Evolutionary conservation across 2,888 invertebrate genomes (phyloP), one percentile per base, ranked within the genome.

Genomic region (Cacoxenus indagator): DNA sequence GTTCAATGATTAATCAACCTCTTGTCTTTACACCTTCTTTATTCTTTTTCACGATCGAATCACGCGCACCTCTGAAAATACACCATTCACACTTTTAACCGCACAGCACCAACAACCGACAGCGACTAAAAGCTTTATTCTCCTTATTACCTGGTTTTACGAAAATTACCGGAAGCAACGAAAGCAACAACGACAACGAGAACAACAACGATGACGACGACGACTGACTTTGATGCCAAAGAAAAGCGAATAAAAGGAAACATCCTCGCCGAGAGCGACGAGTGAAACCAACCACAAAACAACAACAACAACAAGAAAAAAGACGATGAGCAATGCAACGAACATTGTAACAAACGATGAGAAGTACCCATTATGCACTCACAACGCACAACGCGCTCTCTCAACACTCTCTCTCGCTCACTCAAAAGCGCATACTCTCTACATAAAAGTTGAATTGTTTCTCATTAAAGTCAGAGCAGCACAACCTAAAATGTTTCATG

Each of bases 41-140:
- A 26, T 55, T 24, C 26, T 24, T 55, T 27, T 14, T 26, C n/a
- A 11, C 27, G 48, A n/a, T 22, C 17, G 46, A 67, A 24, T 59
- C 26, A 46, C 67, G 43, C 19, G 29, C 31, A n/a, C n/a, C n/a
- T 31, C 31, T 31, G 19, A 31, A 9, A n/a, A 31, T 22, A n/a
- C 6, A 59, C 19, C 4, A 59, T 1, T 9, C 51, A 51, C 65
- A 51, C 46, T 72, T 51, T 37, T 82, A 82, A 85, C 85, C 86
- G 82, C 76, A 86, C 85, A 83, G 85, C 83, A 85, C 85, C 79
- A 84, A 85, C 79, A 83, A 82, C 84, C 83, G 85, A 81, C 78
- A 80, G 80, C 83, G 83, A 86, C 85, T 86, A 86, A 85, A 85
- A 85, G 86, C 86, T 86, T 80, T 72, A 72, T 85, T 86, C 84